A percentile compares a stretch with the other conserved stretches of the same genome.
These are phyloP conservation scores for Aleadryas rufinucha DNA, from an alignment of 2,113 vertebrate species.

Conservation along the genomic window DNA sequence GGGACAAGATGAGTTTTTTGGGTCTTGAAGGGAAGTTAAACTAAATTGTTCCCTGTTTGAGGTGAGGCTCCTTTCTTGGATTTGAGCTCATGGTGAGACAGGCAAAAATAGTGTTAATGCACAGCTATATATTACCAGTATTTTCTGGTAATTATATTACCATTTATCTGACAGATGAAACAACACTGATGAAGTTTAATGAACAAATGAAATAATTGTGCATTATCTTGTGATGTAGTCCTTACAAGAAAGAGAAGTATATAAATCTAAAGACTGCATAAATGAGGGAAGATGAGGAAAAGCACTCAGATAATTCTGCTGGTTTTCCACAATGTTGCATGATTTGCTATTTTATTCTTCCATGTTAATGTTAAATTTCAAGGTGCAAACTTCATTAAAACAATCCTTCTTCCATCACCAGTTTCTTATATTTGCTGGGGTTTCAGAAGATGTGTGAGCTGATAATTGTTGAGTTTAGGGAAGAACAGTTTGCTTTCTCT, in stretches of 20 bases:
- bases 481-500: neutral
- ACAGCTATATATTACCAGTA: neutral
- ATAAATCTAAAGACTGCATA: neutral
- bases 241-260: neutral
- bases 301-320: neutral
- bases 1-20: neutral
- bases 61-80: neutral
- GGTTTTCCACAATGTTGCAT: neutral
- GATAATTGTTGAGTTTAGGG: neutral
- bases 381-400: neutral
- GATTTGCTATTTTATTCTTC: neutral
- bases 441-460: neutral
- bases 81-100: neutral
- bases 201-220: neutral
- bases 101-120: neutral
- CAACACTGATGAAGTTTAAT: neutral
- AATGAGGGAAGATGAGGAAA: neutral
- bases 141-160: no score
- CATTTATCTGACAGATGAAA: neutral
- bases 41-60: neutral
- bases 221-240: neutral
- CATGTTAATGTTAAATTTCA: neutral
- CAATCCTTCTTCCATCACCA: neutral
- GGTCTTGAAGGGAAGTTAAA: neutral
- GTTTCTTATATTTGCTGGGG: neutral